Base-by-base conservation (phyloP, 2,888 invertebrate genomes). In the Kryphioiulus occultus region DNA sequence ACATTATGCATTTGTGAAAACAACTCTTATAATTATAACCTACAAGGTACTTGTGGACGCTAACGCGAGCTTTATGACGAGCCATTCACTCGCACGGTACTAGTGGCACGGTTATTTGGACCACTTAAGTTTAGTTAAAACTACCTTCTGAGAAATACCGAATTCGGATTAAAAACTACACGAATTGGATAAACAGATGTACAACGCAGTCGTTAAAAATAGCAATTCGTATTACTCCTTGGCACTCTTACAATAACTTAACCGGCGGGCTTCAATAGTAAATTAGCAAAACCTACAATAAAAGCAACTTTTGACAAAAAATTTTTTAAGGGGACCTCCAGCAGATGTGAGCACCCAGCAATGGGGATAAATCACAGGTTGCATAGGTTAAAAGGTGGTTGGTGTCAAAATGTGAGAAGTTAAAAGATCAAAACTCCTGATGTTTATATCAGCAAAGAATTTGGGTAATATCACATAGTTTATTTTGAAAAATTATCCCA, bases 1-100 rank as follows among this genome's bases (percentile, higher is more conserved):
- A 68, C 68, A 68, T 68, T 68, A 68, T 68, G 68, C 68, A 68
- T 68, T 68, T 68, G 68, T 68, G 68, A 68, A 68, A 68, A 68
- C 22, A 68, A 68, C 22, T 26, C 59, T n/a, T n/a, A 68, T 68
- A 26, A 68, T 68, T 26, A 68, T 68, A 68, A 26, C 26, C 68
- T 68, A 68, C 68, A 68, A 68, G 26, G 68, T 68, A 68, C 68
- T 68, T 68, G 26, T 68, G 26, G 59, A 59, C 59, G 35, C 0
- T 22, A n/a, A 7, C n/a, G n/a, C n/a, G n/a, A 59, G 59, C 59
- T 59, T 59, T 19, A 22, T 17, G 59, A 22, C 22, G 22, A 19
- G 22, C 68, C 68, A 68, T 26, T 68, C 68, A 26, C 10, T 26
- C 5, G 26, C 68, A 68, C 68, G 26, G 26, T 68, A 26, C 26